Percentiles rank a stretch among this genome's conserved stretches.
These are phyloP conservation scores for Sarcophaga bullata DNA, from an alignment of 1,140 invertebrate genomes.

Conservation along the genomic window DNA sequence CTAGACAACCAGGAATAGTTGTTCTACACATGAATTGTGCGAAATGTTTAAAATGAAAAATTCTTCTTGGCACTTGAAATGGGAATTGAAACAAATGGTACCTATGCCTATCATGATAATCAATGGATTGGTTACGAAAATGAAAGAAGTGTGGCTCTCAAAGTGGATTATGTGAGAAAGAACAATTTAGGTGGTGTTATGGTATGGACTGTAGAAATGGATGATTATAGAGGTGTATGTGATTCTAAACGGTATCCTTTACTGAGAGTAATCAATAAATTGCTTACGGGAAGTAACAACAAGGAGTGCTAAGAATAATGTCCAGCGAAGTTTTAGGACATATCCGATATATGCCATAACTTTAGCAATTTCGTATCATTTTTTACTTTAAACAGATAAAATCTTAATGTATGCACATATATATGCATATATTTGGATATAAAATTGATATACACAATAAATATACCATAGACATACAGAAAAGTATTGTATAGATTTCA, in stretches of 20 bases:
- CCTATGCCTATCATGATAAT: conserved; percentile 63
- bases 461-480: too few species aligned
- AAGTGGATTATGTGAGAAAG: conserved; percentile 53
- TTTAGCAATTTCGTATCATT: too few species aligned
- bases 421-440: too few species aligned
- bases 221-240: conserved; percentile 68
- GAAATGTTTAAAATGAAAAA: conserved; percentile 57
- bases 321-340: too few species aligned
- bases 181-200: conserved; percentile 70
- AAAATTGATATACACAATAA: too few species aligned
- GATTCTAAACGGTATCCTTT: conserved; percentile 65
- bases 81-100: conserved; percentile 57
- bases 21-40: conserved; percentile 81
- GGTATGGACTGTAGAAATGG: conserved; percentile 74
- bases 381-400: too few species aligned
- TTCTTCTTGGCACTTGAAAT: conserved; percentile 47
- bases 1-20: conserved; percentile 74
- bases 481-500: too few species aligned
- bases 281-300: too few species aligned
- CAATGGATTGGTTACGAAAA: conserved; percentile 69
- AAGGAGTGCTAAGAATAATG: too few species aligned
- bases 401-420: too few species aligned
- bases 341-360: too few species aligned
- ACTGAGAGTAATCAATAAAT: conserved; percentile 62
- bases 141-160: too few species aligned